Conservation (phyloP, 2,113 vertebrate species). For the Melospiza melodia region DNA sequence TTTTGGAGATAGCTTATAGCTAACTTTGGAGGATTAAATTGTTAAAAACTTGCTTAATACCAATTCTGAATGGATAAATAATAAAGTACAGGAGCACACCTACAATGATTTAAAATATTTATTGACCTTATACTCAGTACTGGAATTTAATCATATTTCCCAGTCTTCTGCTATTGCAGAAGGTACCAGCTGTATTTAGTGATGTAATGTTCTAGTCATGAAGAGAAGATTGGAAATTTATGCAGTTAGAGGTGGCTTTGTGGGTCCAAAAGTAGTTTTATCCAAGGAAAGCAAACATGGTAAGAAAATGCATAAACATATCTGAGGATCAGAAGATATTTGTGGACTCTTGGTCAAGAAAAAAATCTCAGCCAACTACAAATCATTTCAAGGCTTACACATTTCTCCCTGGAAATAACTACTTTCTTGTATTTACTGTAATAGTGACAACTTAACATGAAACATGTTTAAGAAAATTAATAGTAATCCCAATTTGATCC, state of each 20-base stretch:
- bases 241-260: neutral
- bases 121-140: neutral
- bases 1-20: neutral
- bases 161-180: neutral
- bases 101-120: conserved; percentile 11
- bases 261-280: neutral
- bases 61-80: neutral
- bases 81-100: neutral
- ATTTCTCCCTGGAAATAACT: neutral
- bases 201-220: neutral
- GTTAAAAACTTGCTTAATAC: neutral
- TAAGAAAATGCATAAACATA: neutral
- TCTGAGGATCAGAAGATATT: neutral
- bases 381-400: neutral
- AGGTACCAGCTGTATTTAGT: neutral
- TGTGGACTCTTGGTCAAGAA: neutral
- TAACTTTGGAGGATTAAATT: neutral
- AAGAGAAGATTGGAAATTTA: neutral
- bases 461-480: neutral
- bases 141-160: neutral
- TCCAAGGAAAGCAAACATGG: neutral
- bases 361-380: neutral
- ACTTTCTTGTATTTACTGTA: neutral
- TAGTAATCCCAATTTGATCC: neutral
- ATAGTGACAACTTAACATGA: neutral